Base-by-base conservation (phyloP, 1,140 invertebrate genomes). In the Drosophila burlai region DNA sequence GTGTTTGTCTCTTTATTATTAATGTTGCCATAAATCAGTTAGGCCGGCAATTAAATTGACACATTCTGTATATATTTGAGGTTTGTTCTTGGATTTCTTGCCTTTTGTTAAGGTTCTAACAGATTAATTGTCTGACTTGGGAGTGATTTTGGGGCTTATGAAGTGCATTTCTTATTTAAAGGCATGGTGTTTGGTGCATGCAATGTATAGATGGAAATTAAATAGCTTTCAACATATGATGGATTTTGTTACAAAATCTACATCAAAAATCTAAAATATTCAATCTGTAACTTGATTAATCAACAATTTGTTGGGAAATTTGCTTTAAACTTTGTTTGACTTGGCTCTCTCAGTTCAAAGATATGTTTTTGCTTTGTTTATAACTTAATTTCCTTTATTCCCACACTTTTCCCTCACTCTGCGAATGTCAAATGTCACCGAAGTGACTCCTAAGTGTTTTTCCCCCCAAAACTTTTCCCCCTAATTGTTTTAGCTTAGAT, bases 21-120 rank as follows among this genome's bases (percentile, higher is more conserved):
- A 52, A 67, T 67, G 74, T 29, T 24, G 52, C 61, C 34, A 76
- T 76, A 76, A 76, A 76, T 76, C 74, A 76, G 62, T 76, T 52
- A 21, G 72, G 15, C 40, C 13, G 62, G 58, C 74, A 76, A 76
- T 76, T 76, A 76, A 76, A 76, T 76, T 76, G 74, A 76, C 73
- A 76, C 62, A 67, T 60, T 73, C 31, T 60, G 69, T 73, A 43
- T 52, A 73, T 73, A 61, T 45, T 52, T 74, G 55, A 52, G 67
- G 68, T 61, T 68, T 73, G 68, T 74, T 73, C 46, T 73, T 36
- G 16, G 54, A 71, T 71, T 71, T 71, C 63, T 68, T 21, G 46
- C 21, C 49, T 72, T 73, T 72, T 73, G 46, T 73, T 52, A 7
- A 6, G 43, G 54, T 15, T 26, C 15, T 34, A 73, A 42, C 67